Evolutionary conservation across 2,113 vertebrate species (phyloP).

Genomic region (Oreochromis spilurus): DNA sequence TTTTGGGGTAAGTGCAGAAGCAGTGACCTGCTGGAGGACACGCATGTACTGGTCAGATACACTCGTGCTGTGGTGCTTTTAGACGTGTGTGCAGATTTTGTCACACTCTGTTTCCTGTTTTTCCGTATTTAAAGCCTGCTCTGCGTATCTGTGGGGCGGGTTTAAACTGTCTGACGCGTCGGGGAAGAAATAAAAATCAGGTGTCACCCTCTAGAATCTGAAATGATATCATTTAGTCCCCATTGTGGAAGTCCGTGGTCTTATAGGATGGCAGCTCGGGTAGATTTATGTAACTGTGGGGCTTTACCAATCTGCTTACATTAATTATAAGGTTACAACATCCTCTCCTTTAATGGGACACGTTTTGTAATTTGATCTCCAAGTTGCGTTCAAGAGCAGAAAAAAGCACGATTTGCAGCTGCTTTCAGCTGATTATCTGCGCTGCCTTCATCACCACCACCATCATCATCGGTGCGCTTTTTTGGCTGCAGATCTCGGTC

Average conservation of each 20-base stretch:
- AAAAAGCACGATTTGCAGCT: not conserved
- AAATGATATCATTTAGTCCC: not conserved
- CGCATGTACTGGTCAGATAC: not conserved
- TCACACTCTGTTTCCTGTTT: not conserved
- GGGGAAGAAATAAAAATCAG: not conserved
- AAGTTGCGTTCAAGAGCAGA: not conserved
- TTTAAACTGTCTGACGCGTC: not conserved
- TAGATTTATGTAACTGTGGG: not conserved
- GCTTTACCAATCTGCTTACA: not conserved
- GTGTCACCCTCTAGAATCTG: not conserved
- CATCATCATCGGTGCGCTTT: not conserved
- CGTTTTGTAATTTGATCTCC: not conserved
- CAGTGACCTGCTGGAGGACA: conserved; percentile 42
- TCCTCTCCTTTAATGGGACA: not conserved
- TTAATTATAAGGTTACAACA: not conserved
- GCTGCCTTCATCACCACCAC: not conserved
- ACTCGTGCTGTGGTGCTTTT: not conserved
- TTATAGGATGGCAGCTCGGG: not conserved
- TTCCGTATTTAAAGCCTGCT: not conserved
- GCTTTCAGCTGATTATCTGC: not conserved
- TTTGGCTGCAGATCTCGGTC: conserved; percentile 17
- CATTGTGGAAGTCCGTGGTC: not conserved
- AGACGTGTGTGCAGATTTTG: not conserved
- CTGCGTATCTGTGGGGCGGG: not conserved
- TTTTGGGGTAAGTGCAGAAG: conserved; percentile 41